Evolutionary conservation across 2,888 invertebrate genomes (phyloP), one percentile per base, ranked within the genome.

Genomic region (Drosophila cognata): DNA sequence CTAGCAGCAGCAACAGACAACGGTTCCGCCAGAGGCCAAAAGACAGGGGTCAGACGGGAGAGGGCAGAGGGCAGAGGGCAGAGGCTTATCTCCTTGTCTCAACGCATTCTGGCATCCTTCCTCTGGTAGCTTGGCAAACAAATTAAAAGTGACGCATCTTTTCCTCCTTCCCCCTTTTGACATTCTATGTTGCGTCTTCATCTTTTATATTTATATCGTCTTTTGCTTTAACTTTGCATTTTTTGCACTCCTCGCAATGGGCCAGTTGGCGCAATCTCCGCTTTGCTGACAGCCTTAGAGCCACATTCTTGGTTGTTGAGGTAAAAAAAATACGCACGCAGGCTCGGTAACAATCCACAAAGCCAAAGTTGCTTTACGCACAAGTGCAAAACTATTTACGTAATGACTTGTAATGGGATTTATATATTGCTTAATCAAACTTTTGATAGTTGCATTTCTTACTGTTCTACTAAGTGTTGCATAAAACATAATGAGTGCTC

Each of bases 121-220:
- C 38, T 46, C 57, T 66, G 70, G 56, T 50, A 62, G 58, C 72
- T 62, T 57, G 85, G 85, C 81, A 88, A 86, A 85, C 88, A 86
- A 89, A 88, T 89, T 89, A 86, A 86, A 88, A 86, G 76, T 77
- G 86, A 85, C 81, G 86, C 86, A 86, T 78, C 73, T 77, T 68
- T 65, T 56, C 57, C 65, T 13, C 28, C 28, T 43, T 11, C 18
- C 51, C 51, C n/a, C 31, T 4, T 7, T 35, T 25, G 16, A 2
- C 11, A 16, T 33, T 18, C 33, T 18, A 41, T 66, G 25, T 21
- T 61, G 43, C 65, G 33, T 65, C 43, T 64, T 71, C 65, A 55
- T 70, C 46, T 46, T 33, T 29, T 33, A n/a, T 58, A 64, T 66
- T 77, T 57, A 43, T 51, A 65, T 56, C 10, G 33, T 57, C 31